Percentiles rank a stretch among this genome's conserved stretches.
These are phyloP conservation scores for Leiothrix lutea DNA, from an alignment of 2,113 vertebrate species.

Conservation along the genomic window DNA sequence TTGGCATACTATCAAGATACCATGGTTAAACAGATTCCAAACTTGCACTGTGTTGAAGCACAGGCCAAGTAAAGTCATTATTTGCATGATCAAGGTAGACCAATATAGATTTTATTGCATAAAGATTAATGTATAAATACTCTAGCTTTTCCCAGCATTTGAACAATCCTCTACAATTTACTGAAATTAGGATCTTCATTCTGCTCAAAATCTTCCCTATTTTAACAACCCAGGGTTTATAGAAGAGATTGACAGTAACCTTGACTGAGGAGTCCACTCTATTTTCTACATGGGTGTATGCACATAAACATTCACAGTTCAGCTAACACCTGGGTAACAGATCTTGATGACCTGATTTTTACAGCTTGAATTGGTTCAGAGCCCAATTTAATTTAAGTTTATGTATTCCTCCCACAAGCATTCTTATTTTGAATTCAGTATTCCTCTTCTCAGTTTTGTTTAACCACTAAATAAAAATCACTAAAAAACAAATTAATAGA, in stretches of 20 bases:
- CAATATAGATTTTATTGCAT: background rate
- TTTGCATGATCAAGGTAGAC: background rate
- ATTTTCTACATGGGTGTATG: background rate
- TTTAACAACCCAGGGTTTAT: background rate
- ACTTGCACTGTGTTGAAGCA: fast-evolving
- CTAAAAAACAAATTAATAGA: background rate
- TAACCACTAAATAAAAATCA: background rate
- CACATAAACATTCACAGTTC: background rate
- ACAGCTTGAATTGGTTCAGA: background rate
- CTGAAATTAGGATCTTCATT: background rate
- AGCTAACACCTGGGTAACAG: background rate
- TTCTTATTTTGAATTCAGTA: background rate
- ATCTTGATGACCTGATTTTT: background rate
- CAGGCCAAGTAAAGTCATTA: background rate
- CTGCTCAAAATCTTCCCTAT: background rate
- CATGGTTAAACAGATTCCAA: background rate
- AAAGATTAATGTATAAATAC: background rate
- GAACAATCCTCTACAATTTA: background rate
- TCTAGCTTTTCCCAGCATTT: background rate
- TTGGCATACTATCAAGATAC: too few species aligned
- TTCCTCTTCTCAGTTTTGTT: background rate
- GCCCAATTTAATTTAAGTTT: background rate
- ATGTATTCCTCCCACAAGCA: background rate
- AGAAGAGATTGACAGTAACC: background rate
- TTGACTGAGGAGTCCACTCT: background rate